Evolutionary conservation across 1,140 invertebrate genomes (phyloP).

Genomic region (Leguminivora glycinivorella): DNA sequence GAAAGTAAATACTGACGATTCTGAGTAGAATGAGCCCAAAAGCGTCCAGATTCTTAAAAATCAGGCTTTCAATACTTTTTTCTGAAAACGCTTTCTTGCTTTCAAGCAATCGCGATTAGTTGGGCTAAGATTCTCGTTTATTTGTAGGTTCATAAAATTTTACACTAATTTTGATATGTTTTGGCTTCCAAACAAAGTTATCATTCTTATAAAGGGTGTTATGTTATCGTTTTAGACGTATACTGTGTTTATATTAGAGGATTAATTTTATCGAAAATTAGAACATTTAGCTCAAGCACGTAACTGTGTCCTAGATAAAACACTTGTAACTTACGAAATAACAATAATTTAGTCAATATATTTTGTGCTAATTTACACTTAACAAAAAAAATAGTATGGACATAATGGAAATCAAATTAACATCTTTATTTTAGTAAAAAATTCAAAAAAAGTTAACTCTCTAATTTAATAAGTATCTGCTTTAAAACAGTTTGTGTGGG

Average conservation of each 20-base stretch:
- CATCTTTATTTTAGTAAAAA: too few species aligned
- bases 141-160: conserved; percentile 27
- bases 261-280: conserved; percentile 15
- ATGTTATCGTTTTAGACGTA: conserved; percentile 30
- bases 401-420: too few species aligned
- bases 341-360: not conserved
- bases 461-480: conserved; percentile 14
- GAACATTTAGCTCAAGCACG: not conserved
- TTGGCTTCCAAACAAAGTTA: conserved; percentile 39
- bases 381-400: too few species aligned
- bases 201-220: conserved; percentile 42
- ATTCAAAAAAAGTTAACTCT: not conserved
- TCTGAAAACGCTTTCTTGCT: too few species aligned
- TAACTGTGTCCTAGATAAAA: not conserved
- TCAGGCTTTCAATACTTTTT: too few species aligned
- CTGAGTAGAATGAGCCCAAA: too few species aligned
- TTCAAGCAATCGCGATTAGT: not conserved
- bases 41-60: too few species aligned
- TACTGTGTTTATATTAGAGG: conserved; percentile 13
- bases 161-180: conserved; percentile 24
- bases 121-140: conserved; percentile 7
- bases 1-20: too few species aligned
- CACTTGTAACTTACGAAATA: not conserved
- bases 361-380: conserved; percentile 9
- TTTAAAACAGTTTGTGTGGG: conserved; percentile 40